Conservation (phyloP, 2,113 vertebrate species). For the Corynorhinus townsendii region DNA sequence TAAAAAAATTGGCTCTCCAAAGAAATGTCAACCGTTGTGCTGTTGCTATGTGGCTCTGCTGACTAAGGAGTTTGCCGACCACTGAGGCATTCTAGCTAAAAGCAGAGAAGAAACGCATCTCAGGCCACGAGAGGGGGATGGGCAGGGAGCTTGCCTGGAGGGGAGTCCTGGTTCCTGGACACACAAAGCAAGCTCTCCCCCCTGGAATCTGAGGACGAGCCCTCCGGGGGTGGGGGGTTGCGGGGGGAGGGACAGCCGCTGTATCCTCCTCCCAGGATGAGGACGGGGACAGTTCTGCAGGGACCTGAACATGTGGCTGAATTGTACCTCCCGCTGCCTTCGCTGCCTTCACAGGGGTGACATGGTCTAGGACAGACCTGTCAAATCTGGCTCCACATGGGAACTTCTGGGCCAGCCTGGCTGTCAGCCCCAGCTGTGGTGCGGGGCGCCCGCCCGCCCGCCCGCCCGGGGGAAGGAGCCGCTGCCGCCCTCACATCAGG, state of each 20-base stretch:
- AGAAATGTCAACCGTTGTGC: too few relatives aligned
- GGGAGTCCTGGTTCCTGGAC: neutral
- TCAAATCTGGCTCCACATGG: neutral
- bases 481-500: too few relatives aligned
- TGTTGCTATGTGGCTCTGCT: too few relatives aligned
- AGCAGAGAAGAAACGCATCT: neutral
- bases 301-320: neutral
- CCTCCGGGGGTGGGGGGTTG: neutral
- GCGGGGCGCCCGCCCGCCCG: too few relatives aligned
- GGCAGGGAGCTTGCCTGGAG: neutral
- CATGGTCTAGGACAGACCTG: neutral
- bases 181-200: neutral
- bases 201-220: neutral
- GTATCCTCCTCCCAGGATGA: neutral
- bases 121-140: too few relatives aligned
- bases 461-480: too few relatives aligned
- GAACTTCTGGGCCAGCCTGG: neutral
- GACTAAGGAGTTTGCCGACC: too few relatives aligned
- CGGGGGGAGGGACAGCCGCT: neutral
- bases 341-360: rapidly evolving
- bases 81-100: neutral
- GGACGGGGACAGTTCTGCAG: neutral
- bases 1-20: too few relatives aligned
- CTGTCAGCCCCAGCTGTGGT: neutral
- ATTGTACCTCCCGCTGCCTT: rapidly evolving